A percentile compares a stretch with the other conserved stretches of the same genome.
Conservation (phyloP, 1,140 invertebrate species). For the Arctopsyche grandis region DNA sequence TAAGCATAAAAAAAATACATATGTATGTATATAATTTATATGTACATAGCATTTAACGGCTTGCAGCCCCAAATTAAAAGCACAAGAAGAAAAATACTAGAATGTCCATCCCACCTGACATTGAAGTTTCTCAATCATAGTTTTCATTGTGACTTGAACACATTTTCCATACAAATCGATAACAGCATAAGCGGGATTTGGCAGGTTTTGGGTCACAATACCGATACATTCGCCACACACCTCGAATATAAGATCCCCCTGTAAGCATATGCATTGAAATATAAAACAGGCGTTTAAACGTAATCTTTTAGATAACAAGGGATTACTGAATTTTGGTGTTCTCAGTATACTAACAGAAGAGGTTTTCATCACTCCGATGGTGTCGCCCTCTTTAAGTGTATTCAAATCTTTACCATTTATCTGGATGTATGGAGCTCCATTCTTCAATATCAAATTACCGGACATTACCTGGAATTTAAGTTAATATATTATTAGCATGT, state of each 20-base stretch:
- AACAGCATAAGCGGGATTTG: constrained; percentile 82
- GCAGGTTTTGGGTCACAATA: constrained; percentile 81
- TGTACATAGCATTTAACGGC: too few species aligned
- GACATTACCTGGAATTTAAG: constrained; percentile 11
- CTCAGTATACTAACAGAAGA: constrained; percentile 76
- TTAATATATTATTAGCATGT: too few species aligned
- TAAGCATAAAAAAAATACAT: too few species aligned
- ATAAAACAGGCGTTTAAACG: constrained; percentile 34
- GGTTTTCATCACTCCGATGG: constrained; percentile 84
- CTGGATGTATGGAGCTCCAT: constrained; percentile 32
- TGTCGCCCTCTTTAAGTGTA: constrained; percentile 84
- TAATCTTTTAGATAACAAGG: constrained; percentile 9
- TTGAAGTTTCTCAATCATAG: constrained; percentile 53
- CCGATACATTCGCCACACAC: constrained; percentile 91
- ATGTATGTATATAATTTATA: too few species aligned
- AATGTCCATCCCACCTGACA: constrained; percentile 27
- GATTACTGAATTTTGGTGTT: too few species aligned
- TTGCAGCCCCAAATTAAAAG: too few species aligned
- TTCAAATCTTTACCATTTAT: constrained; percentile 79
- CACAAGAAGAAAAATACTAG: too few species aligned
- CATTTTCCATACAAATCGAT: constrained; percentile 94
- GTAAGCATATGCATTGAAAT: constrained; percentile 52
- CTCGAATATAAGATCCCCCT: constrained; percentile 88
- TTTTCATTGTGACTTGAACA: constrained; percentile 82
- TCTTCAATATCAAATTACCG: constrained; percentile 20